Percentiles rank a stretch among this genome's conserved stretches.
These are phyloP conservation scores for Psophia crepitans DNA, from an alignment of 2,113 vertebrate species.

Conservation along the genomic window DNA sequence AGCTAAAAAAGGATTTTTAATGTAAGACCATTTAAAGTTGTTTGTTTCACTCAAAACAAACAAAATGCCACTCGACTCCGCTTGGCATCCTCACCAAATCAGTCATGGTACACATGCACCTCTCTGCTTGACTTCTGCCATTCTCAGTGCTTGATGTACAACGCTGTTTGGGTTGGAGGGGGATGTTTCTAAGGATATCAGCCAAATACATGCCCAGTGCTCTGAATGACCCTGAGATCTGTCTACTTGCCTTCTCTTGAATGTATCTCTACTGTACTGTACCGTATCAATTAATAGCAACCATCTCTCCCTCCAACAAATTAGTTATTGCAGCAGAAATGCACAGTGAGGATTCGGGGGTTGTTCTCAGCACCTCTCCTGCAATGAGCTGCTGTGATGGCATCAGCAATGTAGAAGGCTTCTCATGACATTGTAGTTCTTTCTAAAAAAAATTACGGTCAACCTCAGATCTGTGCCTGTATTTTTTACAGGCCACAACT, in stretches of 20 bases:
- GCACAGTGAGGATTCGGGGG: not conserved
- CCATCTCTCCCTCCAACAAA: not conserved
- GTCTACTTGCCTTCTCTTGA: not conserved
- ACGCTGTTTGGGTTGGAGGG: not conserved
- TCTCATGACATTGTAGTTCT: not conserved
- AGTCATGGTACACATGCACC: not conserved
- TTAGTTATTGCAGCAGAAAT: not conserved
- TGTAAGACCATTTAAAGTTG: not conserved
- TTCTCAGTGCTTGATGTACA: accelerated
- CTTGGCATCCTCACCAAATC: not conserved
- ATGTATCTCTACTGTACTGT: not conserved
- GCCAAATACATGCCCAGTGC: not conserved
- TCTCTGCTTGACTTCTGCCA: not conserved
- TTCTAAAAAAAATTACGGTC: not conserved
- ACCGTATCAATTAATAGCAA: not conserved
- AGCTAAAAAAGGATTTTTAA: not conserved
- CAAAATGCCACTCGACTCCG: not conserved
- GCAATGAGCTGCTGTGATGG: not conserved
- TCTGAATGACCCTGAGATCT: not conserved
- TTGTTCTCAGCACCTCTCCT: not conserved
- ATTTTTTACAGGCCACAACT: not conserved
- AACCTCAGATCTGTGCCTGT: not conserved
- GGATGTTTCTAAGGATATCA: not conserved
- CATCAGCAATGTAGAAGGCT: not conserved
- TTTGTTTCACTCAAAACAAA: not conserved